These are phyloP conservation scores for Gymnocypris eckloni DNA, from an alignment of 2,797 vertebrate species.

Conservation along the genomic window DNA sequence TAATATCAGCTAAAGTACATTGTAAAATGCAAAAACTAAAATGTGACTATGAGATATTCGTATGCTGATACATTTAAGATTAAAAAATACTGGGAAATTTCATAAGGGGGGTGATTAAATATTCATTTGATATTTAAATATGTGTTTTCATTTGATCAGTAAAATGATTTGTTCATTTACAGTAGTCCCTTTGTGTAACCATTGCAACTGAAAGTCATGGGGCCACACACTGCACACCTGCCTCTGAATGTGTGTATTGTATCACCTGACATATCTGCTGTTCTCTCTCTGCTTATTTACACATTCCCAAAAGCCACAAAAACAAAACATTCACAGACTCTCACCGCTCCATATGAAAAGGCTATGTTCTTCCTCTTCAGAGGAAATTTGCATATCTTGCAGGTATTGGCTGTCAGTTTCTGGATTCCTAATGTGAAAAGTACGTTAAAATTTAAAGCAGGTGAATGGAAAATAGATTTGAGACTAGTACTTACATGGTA, in stretches of 20 bases:
- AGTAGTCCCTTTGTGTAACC: neutral
- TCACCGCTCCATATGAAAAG: neutral
- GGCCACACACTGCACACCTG: constrained; percentile 1
- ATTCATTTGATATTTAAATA: neutral
- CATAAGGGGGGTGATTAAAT: neutral
- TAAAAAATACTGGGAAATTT: neutral
- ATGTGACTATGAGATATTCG: neutral
- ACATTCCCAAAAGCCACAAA: constrained; percentile 40
- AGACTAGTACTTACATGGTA: constrained; percentile 43
- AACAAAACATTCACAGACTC: constrained; percentile 22
- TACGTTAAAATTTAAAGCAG: constrained; percentile 45
- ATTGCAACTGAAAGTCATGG: neutral
- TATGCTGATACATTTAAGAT: neutral
- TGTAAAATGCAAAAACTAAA: neutral
- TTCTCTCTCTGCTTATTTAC: constrained; percentile 35
- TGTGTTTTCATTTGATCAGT: constrained; percentile 6
- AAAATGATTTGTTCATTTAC: neutral
- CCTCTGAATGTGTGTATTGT: constrained; percentile 39
- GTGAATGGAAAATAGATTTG: constrained; percentile 44
- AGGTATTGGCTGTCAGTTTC: constrained; percentile 43
- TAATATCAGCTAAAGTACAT: neutral
- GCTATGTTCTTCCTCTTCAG: constrained; percentile 36
- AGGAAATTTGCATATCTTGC: constrained; percentile 39
- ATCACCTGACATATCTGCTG: neutral
- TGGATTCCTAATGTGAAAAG: constrained; percentile 43